Evolutionary conservation across 2,888 invertebrate species (phyloP), one percentile per base, ranked within the genome.

Genomic region (Drosophila borealis): DNA sequence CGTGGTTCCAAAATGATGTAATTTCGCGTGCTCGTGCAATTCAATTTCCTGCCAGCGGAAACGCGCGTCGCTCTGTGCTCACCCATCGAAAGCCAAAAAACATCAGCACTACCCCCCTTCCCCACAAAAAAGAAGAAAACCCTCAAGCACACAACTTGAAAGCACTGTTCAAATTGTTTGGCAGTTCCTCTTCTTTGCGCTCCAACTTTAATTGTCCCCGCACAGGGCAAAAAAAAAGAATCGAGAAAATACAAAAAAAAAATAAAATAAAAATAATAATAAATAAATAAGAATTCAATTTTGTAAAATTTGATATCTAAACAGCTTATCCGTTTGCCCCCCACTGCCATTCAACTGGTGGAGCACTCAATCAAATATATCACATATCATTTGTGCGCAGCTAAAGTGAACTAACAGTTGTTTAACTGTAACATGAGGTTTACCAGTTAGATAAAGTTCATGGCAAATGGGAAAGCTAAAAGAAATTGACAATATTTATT

Each of bases 11-110:
- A 85, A 89, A 90, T 90, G 90, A 88, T 89, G 89, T 89, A 90
- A 90, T 90, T 90, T 90, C 90, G 90, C 90, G 90, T 90, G 90
- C 79, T 89, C 88, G 84, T 88, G 90, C 90, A 90, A 90, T 90
- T 90, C 90, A 90, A 90, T 90, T 90, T 90, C 90, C 90, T 89
- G 90, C 76, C 78, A 78, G 70, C 90, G 90, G 90, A 90, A 90
- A 89, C 84, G 82, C 82, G 79, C 88, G 88, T 80, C 83, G 81
- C 78, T 74, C 83, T 74, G 66, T 74, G 75, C 62, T 80, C 70
- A 68, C 64, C 83, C 74, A 81, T 74, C 69, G 66, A 76, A 78
- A 70, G 68, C 19, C 19, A 49, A 57, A 49, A 21, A 45, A 11
- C 11, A 19, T 2, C 13, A 17, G 10, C 17, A 17, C 21, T 13